Evolutionary conservation across 92 coral and sea anemone genomes (phyloP).

Genomic region (Phenganax marumi): DNA sequence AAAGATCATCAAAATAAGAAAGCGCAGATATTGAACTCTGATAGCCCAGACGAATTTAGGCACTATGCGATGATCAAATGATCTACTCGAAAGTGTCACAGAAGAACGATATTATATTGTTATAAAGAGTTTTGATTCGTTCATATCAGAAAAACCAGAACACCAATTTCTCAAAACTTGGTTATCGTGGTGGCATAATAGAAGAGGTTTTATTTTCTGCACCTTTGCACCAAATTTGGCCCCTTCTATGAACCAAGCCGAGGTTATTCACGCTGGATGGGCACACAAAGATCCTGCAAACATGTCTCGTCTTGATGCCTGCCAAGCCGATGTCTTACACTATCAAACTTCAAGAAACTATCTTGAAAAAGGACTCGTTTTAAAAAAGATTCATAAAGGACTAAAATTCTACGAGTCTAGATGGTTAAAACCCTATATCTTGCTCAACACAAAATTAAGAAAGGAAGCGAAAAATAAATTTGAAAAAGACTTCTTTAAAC

Average conservation of each 20-base stretch:
- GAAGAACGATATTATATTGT: constrained; percentile 15
- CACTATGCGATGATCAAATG: constrained; percentile 26
- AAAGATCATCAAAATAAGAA: constrained; percentile 49
- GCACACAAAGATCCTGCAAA: constrained; percentile 50
- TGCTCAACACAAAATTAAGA: too few species aligned
- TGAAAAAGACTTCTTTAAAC: too few species aligned
- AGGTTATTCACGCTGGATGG: constrained; percentile 66
- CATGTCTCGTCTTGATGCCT: constrained; percentile 39
- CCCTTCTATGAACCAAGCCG: constrained; percentile 69
- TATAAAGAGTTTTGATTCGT: constrained; percentile 22
- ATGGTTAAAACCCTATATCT: too few species aligned
- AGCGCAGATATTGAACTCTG: constrained; percentile 28
- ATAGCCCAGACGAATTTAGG: constrained; percentile 31
- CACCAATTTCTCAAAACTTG: constrained; percentile 22
- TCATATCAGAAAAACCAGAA: constrained; percentile 19
- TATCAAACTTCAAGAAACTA: too few species aligned
- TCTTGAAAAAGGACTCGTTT: too few species aligned
- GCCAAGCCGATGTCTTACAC: too few species aligned
- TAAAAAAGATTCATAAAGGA: too few species aligned
- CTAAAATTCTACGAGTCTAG: too few species aligned
- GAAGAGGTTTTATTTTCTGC: constrained; percentile 43
- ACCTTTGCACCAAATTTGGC: constrained; percentile 52
- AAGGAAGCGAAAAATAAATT: too few species aligned
- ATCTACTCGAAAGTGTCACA: constrained; percentile 28
- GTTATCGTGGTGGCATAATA: constrained; percentile 45